Base-by-base conservation (phyloP, 1,140 invertebrate species). In the Euura lappo region DNA sequence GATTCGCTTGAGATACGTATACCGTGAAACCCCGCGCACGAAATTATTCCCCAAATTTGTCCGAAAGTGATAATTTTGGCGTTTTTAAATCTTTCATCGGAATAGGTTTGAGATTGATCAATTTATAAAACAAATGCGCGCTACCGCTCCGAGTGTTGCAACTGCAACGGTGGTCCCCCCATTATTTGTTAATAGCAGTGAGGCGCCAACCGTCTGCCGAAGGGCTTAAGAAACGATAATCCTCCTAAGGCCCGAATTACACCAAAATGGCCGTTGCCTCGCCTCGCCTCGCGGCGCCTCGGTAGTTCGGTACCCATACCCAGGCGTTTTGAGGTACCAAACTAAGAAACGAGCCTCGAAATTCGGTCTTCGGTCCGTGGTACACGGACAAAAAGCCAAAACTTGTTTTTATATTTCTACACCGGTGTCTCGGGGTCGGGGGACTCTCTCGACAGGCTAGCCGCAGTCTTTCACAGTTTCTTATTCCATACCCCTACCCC, bases 151-250 rank as follows among this genome's bases (percentile, higher is more conserved):
- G 28, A 7, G 51, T n/a, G 51, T 28, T 28, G 51, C 8, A n/a
- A n/a, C 51, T 60, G 51, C 2, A 60, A 11, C 51, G 51, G 3
- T 60, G 3, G 44, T 74, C 69, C 69, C 69, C 65, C 75, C 75
- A 76, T 79, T 78, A 79, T 79, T 79, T 77, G 74, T 76, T 70
- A 73, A 28, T 28, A 28, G 28, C 28, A 28, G 28, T 28, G 28
- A 77, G 78, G 77, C 77, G 78, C 78, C 78, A 74, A 74, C 74
- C 75, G 75, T 78, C 75, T 75, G 75, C 75, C 76, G 71, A 71
- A 71, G 65, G 66, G 76, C 72, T 45, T 70, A 71, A 74, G 66
- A 65, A 69, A 72, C 71, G 75, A 72, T 73, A 78, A 75, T 76
- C 73, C 74, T 28, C 69, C 74, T 71, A 77, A 74, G 74, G 69